Percentiles rank a stretch among this genome's conserved stretches.
Evolutionary conservation across 2,888 invertebrate genomes (phyloP).

Genomic region (Proisotoma minuta): DNA sequence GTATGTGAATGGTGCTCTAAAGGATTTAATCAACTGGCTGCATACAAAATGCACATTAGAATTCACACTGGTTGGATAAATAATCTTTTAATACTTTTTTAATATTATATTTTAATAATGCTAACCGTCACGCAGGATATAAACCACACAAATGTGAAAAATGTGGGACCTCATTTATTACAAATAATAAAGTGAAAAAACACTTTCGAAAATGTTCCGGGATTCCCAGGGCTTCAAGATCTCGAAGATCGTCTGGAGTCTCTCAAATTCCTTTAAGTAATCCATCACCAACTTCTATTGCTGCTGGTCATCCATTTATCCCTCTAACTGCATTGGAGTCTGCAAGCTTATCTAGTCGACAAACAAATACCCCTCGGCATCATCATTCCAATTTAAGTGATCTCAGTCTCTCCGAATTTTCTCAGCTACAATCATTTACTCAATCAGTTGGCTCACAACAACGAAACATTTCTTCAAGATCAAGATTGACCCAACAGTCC

Average conservation of each 20-base stretch:
- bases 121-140: constrained; percentile 46
- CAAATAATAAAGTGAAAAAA: constrained; percentile 81
- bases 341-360: constrained; percentile 14
- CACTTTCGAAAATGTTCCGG: constrained; percentile 69
- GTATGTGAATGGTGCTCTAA: constrained; percentile 71
- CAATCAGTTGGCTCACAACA: background rate
- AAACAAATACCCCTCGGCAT: too few species aligned
- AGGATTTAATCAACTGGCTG: constrained; percentile 78
- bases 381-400: background rate
- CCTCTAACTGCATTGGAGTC: constrained; percentile 25
- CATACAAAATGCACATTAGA: constrained; percentile 76
- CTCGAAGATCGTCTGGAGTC: background rate
- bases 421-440: background rate
- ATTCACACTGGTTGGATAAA: constrained; percentile 46
- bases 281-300: constrained; percentile 26
- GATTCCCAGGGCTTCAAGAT: background rate
- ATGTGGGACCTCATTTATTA: constrained; percentile 64
- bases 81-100: too few species aligned
- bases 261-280: background rate
- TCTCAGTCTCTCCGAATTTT: background rate
- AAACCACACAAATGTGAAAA: constrained; percentile 46
- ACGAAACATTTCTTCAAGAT: background rate
- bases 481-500: background rate
- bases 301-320: constrained; percentile 23
- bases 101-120: too few species aligned